Percentiles rank a stretch among this genome's conserved stretches.
Conservation (phyloP, 1,140 invertebrate genomes). For the Apolygus lucorum region DNA sequence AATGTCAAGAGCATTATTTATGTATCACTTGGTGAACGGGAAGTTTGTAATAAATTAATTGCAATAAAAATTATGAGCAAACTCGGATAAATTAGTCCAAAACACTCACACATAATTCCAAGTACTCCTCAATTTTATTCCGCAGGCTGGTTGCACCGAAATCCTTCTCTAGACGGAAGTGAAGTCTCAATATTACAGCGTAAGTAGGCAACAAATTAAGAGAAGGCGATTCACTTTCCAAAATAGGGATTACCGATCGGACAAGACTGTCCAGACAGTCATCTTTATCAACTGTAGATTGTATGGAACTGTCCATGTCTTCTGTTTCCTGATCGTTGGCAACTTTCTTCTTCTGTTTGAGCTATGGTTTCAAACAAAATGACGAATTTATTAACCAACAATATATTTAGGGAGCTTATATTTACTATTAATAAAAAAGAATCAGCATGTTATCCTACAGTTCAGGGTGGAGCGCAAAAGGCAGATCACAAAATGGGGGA, state of each 20-base stretch:
- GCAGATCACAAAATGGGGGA: no score
- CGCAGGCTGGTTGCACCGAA: background rate
- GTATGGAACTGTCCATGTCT: background rate
- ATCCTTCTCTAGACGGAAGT: background rate
- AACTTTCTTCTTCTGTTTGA: background rate
- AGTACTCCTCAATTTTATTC: background rate
- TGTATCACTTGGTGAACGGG: background rate
- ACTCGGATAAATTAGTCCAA: no score
- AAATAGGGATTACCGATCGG: background rate
- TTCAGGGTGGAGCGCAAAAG: no score
- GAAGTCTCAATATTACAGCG: background rate
- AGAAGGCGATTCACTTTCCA: background rate
- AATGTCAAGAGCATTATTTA: background rate
- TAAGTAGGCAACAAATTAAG: background rate
- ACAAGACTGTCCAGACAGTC: background rate
- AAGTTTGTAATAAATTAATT: background rate
- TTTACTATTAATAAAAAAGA: no score
- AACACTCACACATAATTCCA: conserved; percentile 3
- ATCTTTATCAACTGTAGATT: background rate
- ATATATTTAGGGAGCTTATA: no score
- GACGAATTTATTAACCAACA: no score
- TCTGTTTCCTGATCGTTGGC: background rate
- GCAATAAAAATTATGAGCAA: background rate
- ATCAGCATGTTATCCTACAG: no score
- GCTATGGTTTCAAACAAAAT: background rate